Base-by-base conservation (phyloP, 1,140 invertebrate genomes). In the Globodera rostochiensis region DNA sequence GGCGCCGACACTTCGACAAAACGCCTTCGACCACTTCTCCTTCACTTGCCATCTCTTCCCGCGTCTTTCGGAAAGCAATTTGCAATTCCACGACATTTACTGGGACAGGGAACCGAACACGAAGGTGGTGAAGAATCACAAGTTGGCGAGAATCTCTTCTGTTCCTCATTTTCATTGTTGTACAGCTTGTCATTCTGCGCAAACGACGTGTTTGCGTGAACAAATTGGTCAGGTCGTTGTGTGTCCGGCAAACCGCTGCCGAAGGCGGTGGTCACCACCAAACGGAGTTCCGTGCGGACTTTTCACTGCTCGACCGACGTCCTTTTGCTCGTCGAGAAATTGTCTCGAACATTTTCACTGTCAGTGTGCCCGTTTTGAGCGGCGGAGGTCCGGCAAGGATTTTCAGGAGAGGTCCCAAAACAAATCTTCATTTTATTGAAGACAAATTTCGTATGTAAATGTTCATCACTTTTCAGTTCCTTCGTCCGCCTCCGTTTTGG, bases 81-180 rank as follows among this genome's bases (percentile, higher is more conserved):
- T 84, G 53, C 84, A 82, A 45, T 84, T 85, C 69, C 83, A 84
- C 76, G 83, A 84, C 76, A 77, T 85, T 36, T 85, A 84, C 73
- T 84, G 83, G 83, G 74, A 83, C 77, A 36, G 73, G n/a, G 79
- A 84, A 21, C 49, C 25, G 46, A 47, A 50, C 25, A 83, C 53
- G 15, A 74, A 82, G 73, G 81, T 83, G 15, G n/a, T 19, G 6
- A 11, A 6, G 36, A 70, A 49, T 5, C 21, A 49, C 53, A 69
- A 77, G 64, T 77, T 21, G 25, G 64, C 5, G 5, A 83, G n/a
- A 49, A 21, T 82, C 9, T 25, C 7, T 21, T 46, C 57, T 36
- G 36, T 47, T 64, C 5, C 15, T 15, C 57, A 60, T 15, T 60
- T 60, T 11, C 11, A 53, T 53, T 53, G 36, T 53, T 60, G 13